These are phyloP conservation scores for Sipha maydis DNA, from an alignment of 2,888 invertebrate genomes.

Conservation along the genomic window DNA sequence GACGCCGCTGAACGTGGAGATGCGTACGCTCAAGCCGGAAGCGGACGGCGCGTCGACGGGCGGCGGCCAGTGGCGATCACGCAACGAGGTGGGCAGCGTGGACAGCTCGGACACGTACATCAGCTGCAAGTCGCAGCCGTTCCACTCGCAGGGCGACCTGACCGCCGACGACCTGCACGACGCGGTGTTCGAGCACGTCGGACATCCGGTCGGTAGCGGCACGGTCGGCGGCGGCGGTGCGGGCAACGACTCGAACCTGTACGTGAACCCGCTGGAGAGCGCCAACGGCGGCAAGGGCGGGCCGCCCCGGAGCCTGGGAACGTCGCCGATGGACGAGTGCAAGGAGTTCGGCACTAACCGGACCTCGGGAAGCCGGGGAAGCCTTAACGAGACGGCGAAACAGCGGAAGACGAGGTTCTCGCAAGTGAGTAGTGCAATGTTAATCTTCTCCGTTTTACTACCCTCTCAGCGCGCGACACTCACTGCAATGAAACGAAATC, in stretches of 20 bases:
- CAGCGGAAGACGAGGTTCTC: constrained; percentile 88
- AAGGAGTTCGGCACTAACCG: constrained; percentile 69
- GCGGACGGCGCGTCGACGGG: constrained; percentile 47
- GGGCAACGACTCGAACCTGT: constrained; percentile 81
- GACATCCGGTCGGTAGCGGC: constrained; percentile 62
- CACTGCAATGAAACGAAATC: too few relatives aligned
- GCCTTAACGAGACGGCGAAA: constrained; percentile 76
- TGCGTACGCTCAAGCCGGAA: constrained; percentile 72
- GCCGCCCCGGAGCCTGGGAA: constrained; percentile 75
- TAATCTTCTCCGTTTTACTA: too few relatives aligned
- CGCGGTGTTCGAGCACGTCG: constrained; percentile 66
- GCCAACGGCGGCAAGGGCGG: constrained; percentile 72
- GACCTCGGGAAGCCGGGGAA: constrained; percentile 70
- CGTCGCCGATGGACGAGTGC: constrained; percentile 72
- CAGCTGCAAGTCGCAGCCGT: constrained; percentile 95
- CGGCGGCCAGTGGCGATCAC: constrained; percentile 62
- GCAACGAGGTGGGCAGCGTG: constrained; percentile 69
- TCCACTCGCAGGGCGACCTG: constrained; percentile 85
- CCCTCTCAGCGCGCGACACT: too few relatives aligned
- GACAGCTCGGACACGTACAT: constrained; percentile 94
- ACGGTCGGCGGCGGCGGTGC: constrained; percentile 67
- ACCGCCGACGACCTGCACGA: constrained; percentile 70
- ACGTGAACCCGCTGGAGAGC: constrained; percentile 82
- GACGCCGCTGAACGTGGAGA: constrained; percentile 84
- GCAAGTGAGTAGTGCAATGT: constrained; percentile 72